A percentile compares a stretch with the other conserved stretches of the same genome.
These are phyloP conservation scores for Plectrocnemia conspersa DNA, from an alignment of 1,140 invertebrate genomes.

Conservation along the genomic window DNA sequence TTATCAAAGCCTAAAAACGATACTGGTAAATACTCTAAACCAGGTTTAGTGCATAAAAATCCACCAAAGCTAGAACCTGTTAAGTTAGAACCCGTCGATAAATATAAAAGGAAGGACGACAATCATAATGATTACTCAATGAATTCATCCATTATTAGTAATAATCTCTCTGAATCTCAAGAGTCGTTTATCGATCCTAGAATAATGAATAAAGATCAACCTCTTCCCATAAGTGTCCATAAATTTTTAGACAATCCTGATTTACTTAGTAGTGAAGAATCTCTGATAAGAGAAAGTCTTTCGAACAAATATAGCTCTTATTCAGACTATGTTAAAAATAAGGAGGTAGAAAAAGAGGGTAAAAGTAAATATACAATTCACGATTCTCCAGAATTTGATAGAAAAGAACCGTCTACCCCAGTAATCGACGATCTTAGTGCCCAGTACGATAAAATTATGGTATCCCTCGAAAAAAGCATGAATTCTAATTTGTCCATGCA, in stretches of 20 bases:
- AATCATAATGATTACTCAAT: slow-evolving; percentile 12
- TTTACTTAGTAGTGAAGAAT: slow-evolving; percentile 30
- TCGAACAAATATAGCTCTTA: slow-evolving; percentile 18
- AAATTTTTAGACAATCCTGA: slow-evolving; percentile 32
- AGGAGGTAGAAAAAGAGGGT: no score
- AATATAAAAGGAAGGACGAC: slow-evolving; percentile 17
- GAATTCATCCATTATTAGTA: slow-evolving; percentile 19
- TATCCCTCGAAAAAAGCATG: slow-evolving; percentile 50
- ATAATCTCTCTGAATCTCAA: slow-evolving; percentile 29
- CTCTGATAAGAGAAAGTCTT: slow-evolving; percentile 26
- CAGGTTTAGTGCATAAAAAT: no score
- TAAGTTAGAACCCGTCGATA: slow-evolving; percentile 31
- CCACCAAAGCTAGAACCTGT: no score
- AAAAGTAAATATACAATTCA: background rate
- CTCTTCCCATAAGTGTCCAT: slow-evolving; percentile 31
- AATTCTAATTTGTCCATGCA: slow-evolving; percentile 46
- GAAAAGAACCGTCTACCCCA: slow-evolving; percentile 36
- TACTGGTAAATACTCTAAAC: slow-evolving; percentile 17
- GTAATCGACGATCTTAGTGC: slow-evolving; percentile 44
- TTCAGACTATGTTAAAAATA: slow-evolving; percentile 15
- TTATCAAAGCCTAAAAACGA: slow-evolving; percentile 21
- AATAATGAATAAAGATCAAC: slow-evolving; percentile 30
- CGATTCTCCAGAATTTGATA: slow-evolving; percentile 16
- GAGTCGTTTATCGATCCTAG: slow-evolving; percentile 33
- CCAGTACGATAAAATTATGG: slow-evolving; percentile 51